phyloP scores from a whole-genome alignment of 1,140 invertebrate genomes.

The Diachasmimorpha longicaudata region DNA sequence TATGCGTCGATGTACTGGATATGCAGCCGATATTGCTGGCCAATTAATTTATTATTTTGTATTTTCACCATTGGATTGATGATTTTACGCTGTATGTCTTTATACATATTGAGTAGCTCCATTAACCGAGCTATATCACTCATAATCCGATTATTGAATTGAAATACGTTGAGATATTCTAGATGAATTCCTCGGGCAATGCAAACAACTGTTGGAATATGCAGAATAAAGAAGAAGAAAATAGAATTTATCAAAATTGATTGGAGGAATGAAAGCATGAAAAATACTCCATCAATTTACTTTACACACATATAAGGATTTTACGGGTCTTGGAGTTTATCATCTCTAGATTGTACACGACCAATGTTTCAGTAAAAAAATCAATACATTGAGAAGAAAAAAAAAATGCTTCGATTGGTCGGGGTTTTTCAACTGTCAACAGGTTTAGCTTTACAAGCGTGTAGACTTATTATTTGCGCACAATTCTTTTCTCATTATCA shows the following conservation, averaged over 20 bases:
- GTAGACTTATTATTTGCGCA: no score
- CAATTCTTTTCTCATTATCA: no score
- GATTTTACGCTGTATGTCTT: neutral
- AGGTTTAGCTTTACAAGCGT: no score
- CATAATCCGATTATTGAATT: neutral
- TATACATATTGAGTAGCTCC: neutral
- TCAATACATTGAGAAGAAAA: neutral
- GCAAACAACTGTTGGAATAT: neutral
- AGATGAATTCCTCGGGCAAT: neutral
- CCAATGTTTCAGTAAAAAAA: neutral
- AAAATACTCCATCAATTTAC: neutral
- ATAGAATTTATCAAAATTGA: neutral
- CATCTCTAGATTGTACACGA: neutral
- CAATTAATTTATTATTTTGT: no score
- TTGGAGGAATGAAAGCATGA: neutral
- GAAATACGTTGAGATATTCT: neutral
- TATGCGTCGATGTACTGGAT: neutral
- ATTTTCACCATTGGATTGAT: no score
- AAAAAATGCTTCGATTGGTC: neutral
- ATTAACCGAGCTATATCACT: neutral
- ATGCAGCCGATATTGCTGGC: neutral
- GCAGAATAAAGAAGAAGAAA: neutral
- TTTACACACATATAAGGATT: neutral
- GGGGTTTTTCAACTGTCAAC: no score
- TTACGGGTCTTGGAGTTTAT: neutral